Percentiles rank a stretch among this genome's conserved stretches.
Conservation (phyloP, 2,888 invertebrate species). For the Sthenelais limicola region DNA sequence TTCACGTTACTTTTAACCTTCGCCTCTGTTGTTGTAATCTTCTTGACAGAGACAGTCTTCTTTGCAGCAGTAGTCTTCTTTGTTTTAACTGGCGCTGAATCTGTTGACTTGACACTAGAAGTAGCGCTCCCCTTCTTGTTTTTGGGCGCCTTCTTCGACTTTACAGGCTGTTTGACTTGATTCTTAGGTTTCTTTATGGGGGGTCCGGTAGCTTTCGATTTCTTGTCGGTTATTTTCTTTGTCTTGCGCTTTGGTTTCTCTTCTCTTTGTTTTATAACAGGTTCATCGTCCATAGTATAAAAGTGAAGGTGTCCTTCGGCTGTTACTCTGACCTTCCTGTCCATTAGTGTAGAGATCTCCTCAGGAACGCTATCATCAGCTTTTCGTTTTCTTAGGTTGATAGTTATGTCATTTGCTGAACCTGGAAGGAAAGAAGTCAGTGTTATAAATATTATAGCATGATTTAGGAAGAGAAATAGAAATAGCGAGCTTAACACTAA, state of each 20-base stretch:
- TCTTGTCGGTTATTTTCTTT: not conserved
- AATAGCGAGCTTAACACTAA: no score
- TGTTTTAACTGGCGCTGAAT: no score
- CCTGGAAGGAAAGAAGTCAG: constrained; percentile 19
- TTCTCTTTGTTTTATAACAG: not conserved
- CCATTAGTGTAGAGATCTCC: constrained; percentile 62
- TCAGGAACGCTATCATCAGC: constrained; percentile 51
- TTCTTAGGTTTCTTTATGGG: not conserved
- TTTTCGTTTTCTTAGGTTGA: constrained; percentile 45
- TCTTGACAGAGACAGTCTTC: no score
- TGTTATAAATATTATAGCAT: no score
- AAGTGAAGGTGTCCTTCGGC: constrained; percentile 4
- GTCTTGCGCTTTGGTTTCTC: not conserved
- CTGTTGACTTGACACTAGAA: no score
- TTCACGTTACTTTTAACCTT: no score
- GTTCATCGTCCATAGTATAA: constrained; percentile 8
- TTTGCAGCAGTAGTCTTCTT: no score
- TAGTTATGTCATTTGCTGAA: constrained; percentile 12
- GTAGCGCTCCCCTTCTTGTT: no score
- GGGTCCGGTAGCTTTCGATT: not conserved
- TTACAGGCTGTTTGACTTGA: no score
- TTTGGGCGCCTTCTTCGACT: no score
- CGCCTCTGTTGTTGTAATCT: no score
- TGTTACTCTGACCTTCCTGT: constrained; percentile 58
- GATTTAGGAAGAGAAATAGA: no score